Evolutionary conservation across 2,888 invertebrate species (phyloP), one percentile per base, ranked within the genome.

Genomic region (Troides oblongomaculatus): DNA sequence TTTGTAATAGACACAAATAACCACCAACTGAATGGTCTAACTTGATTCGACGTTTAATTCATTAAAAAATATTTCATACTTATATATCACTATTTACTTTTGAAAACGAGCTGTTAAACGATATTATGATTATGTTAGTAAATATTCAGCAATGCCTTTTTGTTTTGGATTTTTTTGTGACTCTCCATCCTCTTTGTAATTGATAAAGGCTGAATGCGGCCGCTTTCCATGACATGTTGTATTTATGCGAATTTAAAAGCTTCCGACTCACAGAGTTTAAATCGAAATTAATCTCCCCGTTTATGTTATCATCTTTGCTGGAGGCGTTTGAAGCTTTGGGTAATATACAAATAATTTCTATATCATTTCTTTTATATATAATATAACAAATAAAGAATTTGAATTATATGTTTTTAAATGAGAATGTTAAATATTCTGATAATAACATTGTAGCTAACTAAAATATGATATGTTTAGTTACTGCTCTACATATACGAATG

Each of bases 161-260:
- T 81, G 77, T 77, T 80, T 79, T 76, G 79, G 75, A 79, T 82
- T 85, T 84, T 89, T 53, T 14, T 84, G 84, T 58, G 83, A 83
- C 84, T 81, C 80, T 79, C 21, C 81, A 78, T 79, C 79, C 81
- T 79, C 79, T 77, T 79, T 84, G 87, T 90, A 89, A 90, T 89
- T 91, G 91, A 90, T 90, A 89, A 90, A 89, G 89, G 90, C 86
- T 83, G 82, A 77, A 78, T 81, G 79, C 77, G 78, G 76, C 81
- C 77, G 81, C 79, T 79, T 75, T 76, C 83, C 87, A 80, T 86
- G 87, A 88, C 89, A 88, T 90, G 88, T 84, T 86, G 85, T 89
- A 90, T 91, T 90, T 89, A 91, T 88, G 86, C 83, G 86, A 84
- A 85, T 90, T 90, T 90, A 90, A 91, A 90, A 88, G 89, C 87